Evolutionary conservation across 2,797 vertebrate species (phyloP).

Genomic region (Carcharodon carcharias): DNA sequence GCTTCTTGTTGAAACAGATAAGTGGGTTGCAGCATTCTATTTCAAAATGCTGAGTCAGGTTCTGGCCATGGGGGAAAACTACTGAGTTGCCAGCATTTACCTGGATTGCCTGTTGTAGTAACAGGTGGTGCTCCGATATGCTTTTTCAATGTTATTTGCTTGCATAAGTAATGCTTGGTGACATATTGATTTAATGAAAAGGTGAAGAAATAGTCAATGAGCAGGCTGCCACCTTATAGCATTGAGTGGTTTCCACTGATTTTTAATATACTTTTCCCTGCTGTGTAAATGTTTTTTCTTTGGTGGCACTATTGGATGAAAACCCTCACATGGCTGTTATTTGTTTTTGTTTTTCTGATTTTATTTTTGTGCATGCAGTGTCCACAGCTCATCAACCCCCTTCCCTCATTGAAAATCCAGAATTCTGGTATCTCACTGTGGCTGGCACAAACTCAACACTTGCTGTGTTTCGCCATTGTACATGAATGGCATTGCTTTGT

Average conservation of each 20-base stretch:
- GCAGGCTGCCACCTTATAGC: not conserved
- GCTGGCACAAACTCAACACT: not conserved
- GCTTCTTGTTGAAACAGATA: no score
- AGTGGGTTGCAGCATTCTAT: no score
- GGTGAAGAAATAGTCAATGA: not conserved
- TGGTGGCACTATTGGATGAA: not conserved
- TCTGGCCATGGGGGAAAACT: no score
- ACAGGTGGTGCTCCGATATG: not conserved
- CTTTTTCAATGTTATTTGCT: not conserved
- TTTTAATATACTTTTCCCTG: not conserved
- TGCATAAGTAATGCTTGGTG: not conserved
- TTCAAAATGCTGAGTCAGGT: no score
- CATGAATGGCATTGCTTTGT: conserved; percentile 43
- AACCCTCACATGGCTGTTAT: not conserved
- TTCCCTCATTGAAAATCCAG: not conserved
- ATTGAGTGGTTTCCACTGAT: not conserved
- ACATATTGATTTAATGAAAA: not conserved
- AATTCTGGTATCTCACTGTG: not conserved
- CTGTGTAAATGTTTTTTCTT: not conserved
- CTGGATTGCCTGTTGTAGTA: not conserved
- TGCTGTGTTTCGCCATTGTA: not conserved
- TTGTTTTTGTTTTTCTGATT: not conserved
- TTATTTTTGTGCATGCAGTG: not conserved
- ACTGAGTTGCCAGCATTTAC: not conserved
- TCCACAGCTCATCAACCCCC: not conserved